phyloP scores from a whole-genome alignment of 2,888 invertebrate species.

The Lutraria lutraria region DNA sequence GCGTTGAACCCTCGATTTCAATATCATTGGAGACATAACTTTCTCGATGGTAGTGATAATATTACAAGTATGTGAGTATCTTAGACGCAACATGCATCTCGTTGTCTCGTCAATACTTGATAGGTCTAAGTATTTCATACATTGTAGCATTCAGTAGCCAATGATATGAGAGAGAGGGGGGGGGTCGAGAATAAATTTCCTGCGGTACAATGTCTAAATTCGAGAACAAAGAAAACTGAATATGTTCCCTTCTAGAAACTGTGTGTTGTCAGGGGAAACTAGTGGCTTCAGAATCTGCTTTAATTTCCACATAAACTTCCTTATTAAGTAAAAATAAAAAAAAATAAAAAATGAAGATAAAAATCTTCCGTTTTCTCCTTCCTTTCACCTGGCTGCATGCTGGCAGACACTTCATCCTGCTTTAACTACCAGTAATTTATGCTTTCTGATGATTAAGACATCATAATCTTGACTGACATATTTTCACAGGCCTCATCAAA shows the following conservation, averaged over 20 bases:
- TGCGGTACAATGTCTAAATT: not conserved
- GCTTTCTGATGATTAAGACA: too few species aligned
- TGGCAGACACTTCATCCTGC: not conserved
- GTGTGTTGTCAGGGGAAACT: constrained; percentile 2
- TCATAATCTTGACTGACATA: too few species aligned
- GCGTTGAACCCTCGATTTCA: too few species aligned
- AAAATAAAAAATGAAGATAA: not conserved
- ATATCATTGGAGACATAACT: not conserved
- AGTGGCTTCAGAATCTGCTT: not conserved
- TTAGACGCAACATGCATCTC: not conserved
- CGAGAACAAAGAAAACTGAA: constrained; percentile 8
- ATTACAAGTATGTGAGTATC: not conserved
- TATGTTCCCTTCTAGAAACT: constrained; percentile 8
- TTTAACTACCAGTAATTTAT: not conserved
- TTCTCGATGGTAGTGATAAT: not conserved
- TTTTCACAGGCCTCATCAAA: too few species aligned
- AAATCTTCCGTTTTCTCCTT: constrained; percentile 14
- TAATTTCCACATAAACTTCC: constrained; percentile 28
- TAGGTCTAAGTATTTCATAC: not conserved
- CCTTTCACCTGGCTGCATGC: not conserved
- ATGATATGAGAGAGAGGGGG: not conserved
- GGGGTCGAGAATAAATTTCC: constrained; percentile 12
- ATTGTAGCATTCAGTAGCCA: not conserved
- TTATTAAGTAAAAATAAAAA: constrained; percentile 8
- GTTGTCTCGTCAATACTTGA: constrained; percentile 5